Conservation (phyloP, 1,140 invertebrate species). For the Mylabris phalerata region DNA sequence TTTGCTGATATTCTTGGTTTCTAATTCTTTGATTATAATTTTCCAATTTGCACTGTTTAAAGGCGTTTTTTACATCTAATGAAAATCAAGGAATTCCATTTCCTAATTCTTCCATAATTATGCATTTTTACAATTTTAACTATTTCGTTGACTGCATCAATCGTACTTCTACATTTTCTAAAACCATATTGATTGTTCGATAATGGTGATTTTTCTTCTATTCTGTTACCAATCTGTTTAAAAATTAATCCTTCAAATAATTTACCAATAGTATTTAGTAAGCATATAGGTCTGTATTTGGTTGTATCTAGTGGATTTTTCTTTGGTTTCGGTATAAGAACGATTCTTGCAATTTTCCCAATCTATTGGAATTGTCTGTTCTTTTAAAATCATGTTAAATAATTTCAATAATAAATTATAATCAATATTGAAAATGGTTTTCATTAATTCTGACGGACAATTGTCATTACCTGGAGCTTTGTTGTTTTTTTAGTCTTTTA, state of each 20-base stretch:
- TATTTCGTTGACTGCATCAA: background rate
- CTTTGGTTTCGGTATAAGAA: background rate
- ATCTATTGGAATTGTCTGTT: too few species aligned
- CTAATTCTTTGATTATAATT: background rate
- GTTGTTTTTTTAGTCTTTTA: background rate
- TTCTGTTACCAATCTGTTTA: slow-evolving; percentile 19
- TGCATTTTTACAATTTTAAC: background rate
- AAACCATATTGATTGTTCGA: slow-evolving; percentile 25
- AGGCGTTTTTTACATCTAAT: background rate
- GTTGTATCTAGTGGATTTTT: background rate
- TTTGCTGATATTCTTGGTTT: background rate
- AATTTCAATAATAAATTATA: too few species aligned
- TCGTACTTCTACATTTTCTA: slow-evolving; percentile 20
- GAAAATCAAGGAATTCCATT: background rate
- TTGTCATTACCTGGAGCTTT: too few species aligned
- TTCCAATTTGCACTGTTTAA: background rate
- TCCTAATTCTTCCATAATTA: background rate
- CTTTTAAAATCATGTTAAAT: too few species aligned
- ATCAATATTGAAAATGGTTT: too few species aligned
- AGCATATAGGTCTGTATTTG: slow-evolving; percentile 33
- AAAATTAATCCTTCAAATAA: slow-evolving; percentile 29
- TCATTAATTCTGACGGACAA: too few species aligned
- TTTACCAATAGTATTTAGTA: slow-evolving; percentile 32
- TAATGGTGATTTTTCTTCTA: slow-evolving; percentile 14
- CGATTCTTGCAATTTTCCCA: background rate